Evolutionary conservation across 2,888 invertebrate genomes (phyloP).

Genomic region (Caenorhabditis japonica): DNA sequence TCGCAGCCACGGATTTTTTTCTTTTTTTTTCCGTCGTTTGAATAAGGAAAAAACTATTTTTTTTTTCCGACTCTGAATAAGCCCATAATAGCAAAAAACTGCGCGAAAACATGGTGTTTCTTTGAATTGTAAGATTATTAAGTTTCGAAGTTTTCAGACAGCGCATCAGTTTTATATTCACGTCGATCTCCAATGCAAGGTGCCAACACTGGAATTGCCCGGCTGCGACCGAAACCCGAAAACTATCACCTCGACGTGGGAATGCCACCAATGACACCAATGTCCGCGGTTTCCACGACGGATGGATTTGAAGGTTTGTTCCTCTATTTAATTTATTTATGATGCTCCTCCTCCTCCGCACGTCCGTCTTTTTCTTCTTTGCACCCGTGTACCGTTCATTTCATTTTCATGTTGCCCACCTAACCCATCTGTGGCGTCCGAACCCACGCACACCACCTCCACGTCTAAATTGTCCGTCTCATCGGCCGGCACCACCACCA

Average conservation of each 20-base stretch:
- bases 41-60: no score
- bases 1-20: no score
- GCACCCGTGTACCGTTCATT: no score
- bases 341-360: not conserved
- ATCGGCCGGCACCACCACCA: conserved; percentile 6
- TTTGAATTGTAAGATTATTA: not conserved
- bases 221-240: conserved; percentile 37
- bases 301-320: conserved; percentile 41
- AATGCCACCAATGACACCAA: conserved; percentile 48
- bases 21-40: no score
- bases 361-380: not conserved
- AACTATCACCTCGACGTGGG: conserved; percentile 16
- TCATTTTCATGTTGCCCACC: conserved; percentile 12
- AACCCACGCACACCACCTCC: no score
- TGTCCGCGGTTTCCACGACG: conserved; percentile 36
- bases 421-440: conserved; percentile 9
- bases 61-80: no score
- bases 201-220: conserved; percentile 59
- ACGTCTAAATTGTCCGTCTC: conserved; percentile 18
- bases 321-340: no score
- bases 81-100: no score
- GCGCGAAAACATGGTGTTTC: no score
- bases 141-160: conserved; percentile 7
- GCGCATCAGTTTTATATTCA: conserved; percentile 55
- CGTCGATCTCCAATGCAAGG: conserved; percentile 65